These are phyloP conservation scores for Stichodactyla mertensii DNA, from an alignment of 64 coral and sea anemone species.

Conservation along the genomic window DNA sequence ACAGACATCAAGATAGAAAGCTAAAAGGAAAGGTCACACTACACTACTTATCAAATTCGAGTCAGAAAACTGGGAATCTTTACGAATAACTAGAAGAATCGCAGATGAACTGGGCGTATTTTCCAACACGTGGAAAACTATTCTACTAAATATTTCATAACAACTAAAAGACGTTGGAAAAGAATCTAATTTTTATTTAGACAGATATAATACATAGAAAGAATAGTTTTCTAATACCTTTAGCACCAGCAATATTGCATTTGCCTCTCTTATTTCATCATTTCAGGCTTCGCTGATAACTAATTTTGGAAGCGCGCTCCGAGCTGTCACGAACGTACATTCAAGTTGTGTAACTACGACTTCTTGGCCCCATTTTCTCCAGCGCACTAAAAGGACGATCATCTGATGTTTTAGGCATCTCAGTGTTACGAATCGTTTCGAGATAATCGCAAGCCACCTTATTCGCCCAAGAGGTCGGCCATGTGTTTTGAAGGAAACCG, in stretches of 20 bases:
- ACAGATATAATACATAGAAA: background rate
- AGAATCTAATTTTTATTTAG: background rate
- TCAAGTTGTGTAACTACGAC: conserved; percentile 78
- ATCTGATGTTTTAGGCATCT: conserved; percentile 50
- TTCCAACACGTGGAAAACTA: background rate
- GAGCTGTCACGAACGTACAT: background rate
- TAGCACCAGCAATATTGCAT: background rate
- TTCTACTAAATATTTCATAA: background rate
- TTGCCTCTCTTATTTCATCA: background rate
- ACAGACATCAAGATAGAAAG: background rate
- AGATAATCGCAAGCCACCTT: conserved; percentile 67
- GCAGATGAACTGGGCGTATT: too few relatives aligned
- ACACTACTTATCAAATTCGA: background rate
- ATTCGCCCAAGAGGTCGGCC: conserved; percentile 68
- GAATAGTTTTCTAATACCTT: background rate
- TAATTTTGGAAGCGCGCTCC: background rate
- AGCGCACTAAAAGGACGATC: conserved; percentile 69
- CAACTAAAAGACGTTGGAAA: background rate
- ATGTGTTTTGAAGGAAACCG: conserved; percentile 77
- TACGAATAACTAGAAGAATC: background rate
- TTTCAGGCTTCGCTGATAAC: background rate
- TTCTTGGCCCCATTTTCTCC: conserved; percentile 52
- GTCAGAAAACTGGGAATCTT: background rate
- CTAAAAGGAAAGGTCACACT: background rate
- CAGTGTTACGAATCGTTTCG: conserved; percentile 52